Evolutionary conservation across 1,140 invertebrate species (phyloP).

Genomic region (Halyomorpha halys): DNA sequence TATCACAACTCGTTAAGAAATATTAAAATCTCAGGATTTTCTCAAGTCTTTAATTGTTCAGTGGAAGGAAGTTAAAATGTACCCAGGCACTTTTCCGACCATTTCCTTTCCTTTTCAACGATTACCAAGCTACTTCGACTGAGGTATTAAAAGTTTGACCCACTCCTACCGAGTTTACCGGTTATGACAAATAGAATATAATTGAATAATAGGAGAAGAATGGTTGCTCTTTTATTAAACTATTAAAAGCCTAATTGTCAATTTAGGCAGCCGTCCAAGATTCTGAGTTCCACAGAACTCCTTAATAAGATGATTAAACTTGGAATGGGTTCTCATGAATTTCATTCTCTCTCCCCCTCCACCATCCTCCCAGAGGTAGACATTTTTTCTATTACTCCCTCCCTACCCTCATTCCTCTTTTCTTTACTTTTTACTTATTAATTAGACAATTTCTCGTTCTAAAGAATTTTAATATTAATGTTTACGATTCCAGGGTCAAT

Average conservation of each 20-base stretch:
- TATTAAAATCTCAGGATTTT: too few species aligned
- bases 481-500: too few species aligned
- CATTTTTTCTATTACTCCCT: background rate
- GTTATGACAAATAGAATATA: conserved; percentile 5
- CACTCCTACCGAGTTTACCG: too few species aligned
- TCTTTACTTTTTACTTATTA: background rate
- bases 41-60: too few species aligned
- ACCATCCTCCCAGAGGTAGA: background rate
- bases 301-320: conserved; percentile 9
- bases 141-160: too few species aligned
- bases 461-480: too few species aligned
- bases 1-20: too few species aligned
- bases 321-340: conserved; percentile 6
- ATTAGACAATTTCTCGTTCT: too few species aligned
- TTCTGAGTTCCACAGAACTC: background rate
- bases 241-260: conserved; percentile 9
- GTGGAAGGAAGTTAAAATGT: too few species aligned
- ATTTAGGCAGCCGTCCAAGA: background rate
- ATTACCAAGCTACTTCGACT: too few species aligned
- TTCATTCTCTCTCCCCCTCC: background rate
- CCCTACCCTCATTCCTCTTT: background rate
- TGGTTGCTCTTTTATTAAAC: conserved; percentile 5
- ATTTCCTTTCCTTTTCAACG: too few species aligned
- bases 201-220: conserved; percentile 9
- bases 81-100: too few species aligned